Percentiles rank a stretch among this genome's conserved stretches.
Evolutionary conservation across 2,888 invertebrate species (phyloP).

Genomic region (Melieria picta): DNA sequence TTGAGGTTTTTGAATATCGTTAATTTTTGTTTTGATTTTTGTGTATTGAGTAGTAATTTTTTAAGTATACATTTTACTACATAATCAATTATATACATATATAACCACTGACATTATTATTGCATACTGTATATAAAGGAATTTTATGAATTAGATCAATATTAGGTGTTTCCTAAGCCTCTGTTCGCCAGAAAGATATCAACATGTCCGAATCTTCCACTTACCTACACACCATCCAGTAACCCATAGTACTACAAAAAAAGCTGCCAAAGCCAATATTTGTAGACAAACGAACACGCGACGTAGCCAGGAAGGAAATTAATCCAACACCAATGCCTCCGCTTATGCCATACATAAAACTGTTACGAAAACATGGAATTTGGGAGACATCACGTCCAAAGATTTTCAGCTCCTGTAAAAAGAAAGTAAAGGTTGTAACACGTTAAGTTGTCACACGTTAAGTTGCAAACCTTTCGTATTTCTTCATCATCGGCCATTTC

Average conservation of each 20-base stretch:
- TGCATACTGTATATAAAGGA: too few relatives aligned
- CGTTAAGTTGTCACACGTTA: too few relatives aligned
- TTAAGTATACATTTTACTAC: too few relatives aligned
- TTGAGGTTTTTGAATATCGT: too few relatives aligned
- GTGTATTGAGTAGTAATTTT: too few relatives aligned
- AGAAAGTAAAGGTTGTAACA: too few relatives aligned
- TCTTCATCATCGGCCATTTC: too few relatives aligned
- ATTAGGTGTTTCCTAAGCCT: neutral
- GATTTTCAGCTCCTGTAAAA: constrained; percentile 70
- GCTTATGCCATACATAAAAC: constrained; percentile 78
- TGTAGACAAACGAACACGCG: constrained; percentile 72
- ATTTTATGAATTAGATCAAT: neutral
- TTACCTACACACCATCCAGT: constrained; percentile 74
- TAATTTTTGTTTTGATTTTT: too few relatives aligned
- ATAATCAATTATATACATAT: too few relatives aligned
- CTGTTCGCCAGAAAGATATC: neutral
- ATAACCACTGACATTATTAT: too few relatives aligned
- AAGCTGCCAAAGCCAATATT: constrained; percentile 76
- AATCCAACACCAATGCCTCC: constrained; percentile 77
- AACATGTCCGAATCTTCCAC: neutral
- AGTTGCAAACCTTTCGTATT: too few relatives aligned
- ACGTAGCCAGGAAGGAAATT: constrained; percentile 78
- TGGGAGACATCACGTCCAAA: constrained; percentile 79
- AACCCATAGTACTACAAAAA: constrained; percentile 72
- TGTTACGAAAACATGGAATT: constrained; percentile 84